These are phyloP conservation scores for Varecia variegata DNA, from an alignment of 2,797 vertebrate species.

Conservation along the genomic window DNA sequence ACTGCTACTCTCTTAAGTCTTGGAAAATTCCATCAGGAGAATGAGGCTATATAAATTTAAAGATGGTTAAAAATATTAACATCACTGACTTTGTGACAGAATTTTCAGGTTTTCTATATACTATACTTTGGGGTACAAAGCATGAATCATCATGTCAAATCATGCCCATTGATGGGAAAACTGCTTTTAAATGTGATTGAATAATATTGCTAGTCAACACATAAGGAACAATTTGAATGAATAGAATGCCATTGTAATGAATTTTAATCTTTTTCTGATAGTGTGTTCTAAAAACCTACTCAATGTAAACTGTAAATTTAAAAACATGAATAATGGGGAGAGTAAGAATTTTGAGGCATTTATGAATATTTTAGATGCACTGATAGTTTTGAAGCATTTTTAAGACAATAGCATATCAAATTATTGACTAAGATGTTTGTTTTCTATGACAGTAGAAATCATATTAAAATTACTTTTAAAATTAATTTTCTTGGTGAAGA, in stretches of 20 bases:
- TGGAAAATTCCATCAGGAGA: slow-evolving; percentile 33
- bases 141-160: slow-evolving; percentile 63
- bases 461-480: not conserved
- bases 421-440: slow-evolving; percentile 22
- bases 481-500: not conserved
- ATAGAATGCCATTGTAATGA: slow-evolving; percentile 1
- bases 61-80: slow-evolving; percentile 44
- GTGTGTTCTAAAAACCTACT: not conserved
- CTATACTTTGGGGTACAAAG: slow-evolving; percentile 54
- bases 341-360: not conserved
- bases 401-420: not conserved
- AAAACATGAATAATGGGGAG: not conserved
- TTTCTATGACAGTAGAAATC: not conserved
- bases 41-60: slow-evolving; percentile 33
- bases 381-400: slow-evolving; percentile 25
- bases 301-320: not conserved
- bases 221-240: not conserved
- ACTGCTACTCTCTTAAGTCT: not conserved
- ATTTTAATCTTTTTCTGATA: not conserved
- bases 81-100: not conserved
- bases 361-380: not conserved
- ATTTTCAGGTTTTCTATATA: slow-evolving; percentile 60
- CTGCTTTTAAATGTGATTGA: slow-evolving; percentile 64
- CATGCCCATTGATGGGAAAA: slow-evolving; percentile 53
- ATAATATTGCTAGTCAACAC: not conserved